Conservation (phyloP, 2,888 invertebrate genomes). For the Brachyopa scutellaris region DNA sequence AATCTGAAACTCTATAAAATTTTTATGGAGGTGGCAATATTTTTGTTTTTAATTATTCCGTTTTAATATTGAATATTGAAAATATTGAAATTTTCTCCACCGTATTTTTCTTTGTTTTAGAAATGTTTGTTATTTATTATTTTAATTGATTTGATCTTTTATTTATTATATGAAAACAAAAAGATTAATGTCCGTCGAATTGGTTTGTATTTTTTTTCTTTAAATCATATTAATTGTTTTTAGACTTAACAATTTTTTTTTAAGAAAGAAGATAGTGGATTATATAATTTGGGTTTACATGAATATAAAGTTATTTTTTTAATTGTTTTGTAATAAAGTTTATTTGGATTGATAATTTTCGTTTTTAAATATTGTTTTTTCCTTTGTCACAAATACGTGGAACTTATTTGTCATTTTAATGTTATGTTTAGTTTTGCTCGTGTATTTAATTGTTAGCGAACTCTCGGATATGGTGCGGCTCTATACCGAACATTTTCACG, state of each 20-base stretch:
- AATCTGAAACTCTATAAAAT: too few relatives aligned
- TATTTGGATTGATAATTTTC: slow-evolving; percentile 8
- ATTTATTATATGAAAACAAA: background rate
- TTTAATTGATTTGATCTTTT: background rate
- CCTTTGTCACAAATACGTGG: slow-evolving; percentile 36
- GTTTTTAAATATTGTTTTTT: slow-evolving; percentile 20
- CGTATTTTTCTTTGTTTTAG: too few relatives aligned
- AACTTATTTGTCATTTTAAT: slow-evolving; percentile 41
- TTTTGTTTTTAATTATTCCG: too few relatives aligned
- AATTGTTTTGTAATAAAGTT: slow-evolving; percentile 31
- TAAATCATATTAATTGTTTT: slow-evolving; percentile 8
- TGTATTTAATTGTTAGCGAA: slow-evolving; percentile 77
- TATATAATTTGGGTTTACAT: slow-evolving; percentile 36
- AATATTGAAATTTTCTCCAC: too few relatives aligned
- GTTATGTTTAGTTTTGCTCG: slow-evolving; percentile 33
- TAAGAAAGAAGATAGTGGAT: slow-evolving; percentile 15
- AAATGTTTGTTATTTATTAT: background rate
- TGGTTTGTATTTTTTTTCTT: slow-evolving; percentile 8
- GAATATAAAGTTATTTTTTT: slow-evolving; percentile 24
- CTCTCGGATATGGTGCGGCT: slow-evolving; percentile 81
- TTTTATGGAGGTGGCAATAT: too few relatives aligned
- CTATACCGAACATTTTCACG: slow-evolving; percentile 81
- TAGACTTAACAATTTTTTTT: slow-evolving; percentile 20
- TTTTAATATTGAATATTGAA: too few relatives aligned
- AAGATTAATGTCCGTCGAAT: slow-evolving; percentile 2